Conservation (phyloP, 2,797 vertebrate species). For the Sparidentex hasta region DNA sequence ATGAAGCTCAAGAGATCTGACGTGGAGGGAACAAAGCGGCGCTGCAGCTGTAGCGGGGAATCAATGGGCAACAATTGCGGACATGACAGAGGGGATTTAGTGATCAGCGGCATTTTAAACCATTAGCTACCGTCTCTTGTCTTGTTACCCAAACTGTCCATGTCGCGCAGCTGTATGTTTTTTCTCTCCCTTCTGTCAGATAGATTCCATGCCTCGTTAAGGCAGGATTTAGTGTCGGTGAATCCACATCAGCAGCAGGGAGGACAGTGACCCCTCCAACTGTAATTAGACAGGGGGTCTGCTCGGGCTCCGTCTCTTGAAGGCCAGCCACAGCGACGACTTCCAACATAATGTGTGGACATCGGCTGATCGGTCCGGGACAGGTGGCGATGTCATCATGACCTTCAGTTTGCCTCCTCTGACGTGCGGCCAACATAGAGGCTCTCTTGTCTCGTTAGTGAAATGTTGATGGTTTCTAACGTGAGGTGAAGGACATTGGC, state of each 20-base stretch:
- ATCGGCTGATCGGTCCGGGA: conserved; percentile 76
- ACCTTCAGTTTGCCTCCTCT: conserved; percentile 64
- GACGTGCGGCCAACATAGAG: conserved; percentile 61
- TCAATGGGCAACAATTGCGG: conserved; percentile 62
- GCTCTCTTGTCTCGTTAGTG: conserved; percentile 76
- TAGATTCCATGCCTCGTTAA: conserved; percentile 72
- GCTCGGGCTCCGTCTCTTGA: conserved; percentile 60
- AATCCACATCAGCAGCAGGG: conserved; percentile 73
- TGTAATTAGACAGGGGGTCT: conserved; percentile 74
- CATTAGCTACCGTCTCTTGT: conserved; percentile 74
- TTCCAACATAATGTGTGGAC: conserved; percentile 74
- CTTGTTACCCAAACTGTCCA: conserved; percentile 50
- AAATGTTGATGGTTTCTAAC: conserved; percentile 72
- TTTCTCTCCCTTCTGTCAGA: conserved; percentile 52
- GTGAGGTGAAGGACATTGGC: conserved; percentile 69
- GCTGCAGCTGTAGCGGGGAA: conserved; percentile 74
- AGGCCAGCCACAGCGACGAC: conserved; percentile 57
- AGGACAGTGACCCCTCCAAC: conserved; percentile 63
- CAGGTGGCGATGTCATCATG: conserved; percentile 85
- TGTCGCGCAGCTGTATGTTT: conserved; percentile 69
- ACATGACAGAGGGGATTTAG: conserved; percentile 75
- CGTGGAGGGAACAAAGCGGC: conserved; percentile 69
- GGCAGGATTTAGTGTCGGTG: conserved; percentile 73
- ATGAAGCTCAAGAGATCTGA: conserved; percentile 73
- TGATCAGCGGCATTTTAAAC: conserved; percentile 69